Percentiles rank a stretch among this genome's conserved stretches.
Conservation (phyloP, 2,797 vertebrate species). For the Platyrinchus mystaceus region DNA sequence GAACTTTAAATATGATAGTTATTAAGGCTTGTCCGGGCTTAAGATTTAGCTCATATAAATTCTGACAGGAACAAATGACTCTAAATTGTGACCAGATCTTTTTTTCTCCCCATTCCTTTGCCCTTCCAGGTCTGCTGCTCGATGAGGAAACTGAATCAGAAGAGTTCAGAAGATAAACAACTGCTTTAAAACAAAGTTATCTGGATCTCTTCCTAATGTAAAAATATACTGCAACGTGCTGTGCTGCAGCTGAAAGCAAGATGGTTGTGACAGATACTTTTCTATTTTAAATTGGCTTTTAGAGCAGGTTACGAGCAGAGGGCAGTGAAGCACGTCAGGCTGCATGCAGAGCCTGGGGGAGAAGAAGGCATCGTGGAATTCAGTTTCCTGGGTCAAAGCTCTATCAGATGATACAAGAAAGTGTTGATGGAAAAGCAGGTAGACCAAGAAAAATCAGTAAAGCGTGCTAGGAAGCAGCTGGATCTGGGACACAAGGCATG, state of each 20-base stretch:
- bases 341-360: conserved; percentile 72
- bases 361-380: conserved; percentile 76
- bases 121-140: background rate
- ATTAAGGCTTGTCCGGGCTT: conserved; percentile 51
- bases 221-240: background rate
- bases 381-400: conserved; percentile 85
- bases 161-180: background rate
- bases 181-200: conserved; percentile 27
- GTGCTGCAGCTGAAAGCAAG: background rate
- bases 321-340: conserved; percentile 80
- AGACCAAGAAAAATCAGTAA: conserved; percentile 13
- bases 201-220: background rate
- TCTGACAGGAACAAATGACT: conserved; percentile 55
- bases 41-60: conserved; percentile 57
- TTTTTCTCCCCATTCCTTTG: background rate
- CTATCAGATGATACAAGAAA: conserved; percentile 81
- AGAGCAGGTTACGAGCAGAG: conserved; percentile 83
- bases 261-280: background rate
- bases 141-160: background rate
- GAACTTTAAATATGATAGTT: conserved; percentile 60
- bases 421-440: conserved; percentile 78
- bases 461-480: background rate
- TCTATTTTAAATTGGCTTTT: conserved; percentile 70
- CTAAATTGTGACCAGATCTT: conserved; percentile 38
- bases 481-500: fast-evolving